phyloP scores from a whole-genome alignment of 2,797 vertebrate species.

The Rhadinocentrus ornatus region DNA sequence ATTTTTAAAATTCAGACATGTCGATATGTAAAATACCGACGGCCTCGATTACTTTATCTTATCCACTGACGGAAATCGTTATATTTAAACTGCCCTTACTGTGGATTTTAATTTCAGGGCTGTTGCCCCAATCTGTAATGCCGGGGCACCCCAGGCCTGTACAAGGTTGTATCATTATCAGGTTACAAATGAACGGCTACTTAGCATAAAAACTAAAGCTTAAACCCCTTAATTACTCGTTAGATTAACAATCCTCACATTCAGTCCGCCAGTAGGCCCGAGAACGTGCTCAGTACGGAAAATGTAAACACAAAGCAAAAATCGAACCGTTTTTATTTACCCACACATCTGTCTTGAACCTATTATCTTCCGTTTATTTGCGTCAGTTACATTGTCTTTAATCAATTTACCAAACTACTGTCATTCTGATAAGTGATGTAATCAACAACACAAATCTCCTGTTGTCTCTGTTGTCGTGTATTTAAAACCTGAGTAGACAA shows the following conservation, averaged over 20 bases:
- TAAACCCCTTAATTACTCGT: background rate
- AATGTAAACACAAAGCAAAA: background rate
- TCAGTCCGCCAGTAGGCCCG: background rate
- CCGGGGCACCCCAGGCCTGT: background rate
- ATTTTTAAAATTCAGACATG: background rate
- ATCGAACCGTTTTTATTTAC: background rate
- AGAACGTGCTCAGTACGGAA: conserved; percentile 9
- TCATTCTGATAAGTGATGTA: conserved; percentile 33
- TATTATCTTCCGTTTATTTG: conserved; percentile 11
- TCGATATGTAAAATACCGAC: background rate
- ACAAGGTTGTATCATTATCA: background rate
- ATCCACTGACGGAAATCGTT: background rate
- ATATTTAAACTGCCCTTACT: background rate
- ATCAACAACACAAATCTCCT: background rate
- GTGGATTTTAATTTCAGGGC: background rate
- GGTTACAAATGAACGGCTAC: background rate
- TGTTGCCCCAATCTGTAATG: background rate
- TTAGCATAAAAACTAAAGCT: background rate
- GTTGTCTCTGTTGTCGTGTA: background rate
- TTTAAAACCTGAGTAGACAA: background rate
- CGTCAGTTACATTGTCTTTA: background rate
- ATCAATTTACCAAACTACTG: conserved; percentile 12
- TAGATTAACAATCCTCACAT: background rate
- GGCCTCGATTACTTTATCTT: background rate
- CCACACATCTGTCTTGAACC: background rate